phyloP scores from a whole-genome alignment of 2,797 vertebrate species.

The Tokudaia tokunoshimensis region DNA sequence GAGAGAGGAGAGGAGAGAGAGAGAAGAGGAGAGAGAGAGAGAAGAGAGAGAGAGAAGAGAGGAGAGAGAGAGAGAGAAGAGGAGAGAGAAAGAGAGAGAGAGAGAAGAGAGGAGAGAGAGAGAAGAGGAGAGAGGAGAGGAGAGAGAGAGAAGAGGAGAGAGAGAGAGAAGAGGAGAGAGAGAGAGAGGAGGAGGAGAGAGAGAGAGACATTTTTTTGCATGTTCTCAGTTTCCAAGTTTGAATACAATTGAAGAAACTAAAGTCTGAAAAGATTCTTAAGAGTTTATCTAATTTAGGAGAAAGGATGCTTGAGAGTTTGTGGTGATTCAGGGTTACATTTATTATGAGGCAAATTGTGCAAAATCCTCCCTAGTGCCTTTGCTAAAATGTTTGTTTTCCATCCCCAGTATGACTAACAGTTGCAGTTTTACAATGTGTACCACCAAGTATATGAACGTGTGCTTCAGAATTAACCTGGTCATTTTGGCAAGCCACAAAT shows the following conservation, averaged over 20 bases:
- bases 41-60: neutral
- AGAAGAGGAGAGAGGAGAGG: no score
- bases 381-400: neutral
- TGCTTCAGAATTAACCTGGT: neutral
- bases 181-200: neutral
- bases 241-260: neutral
- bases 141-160: neutral
- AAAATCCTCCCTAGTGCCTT: neutral
- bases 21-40: no score
- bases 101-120: neutral
- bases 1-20: accelerated
- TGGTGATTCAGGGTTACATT: neutral
- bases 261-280: neutral
- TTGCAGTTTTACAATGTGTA: neutral
- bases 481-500: neutral
- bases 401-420: neutral
- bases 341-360: neutral
- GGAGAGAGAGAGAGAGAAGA: neutral
- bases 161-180: no score
- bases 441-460: neutral
- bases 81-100: neutral
- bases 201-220: neutral
- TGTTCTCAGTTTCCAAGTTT: neutral
- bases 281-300: neutral
- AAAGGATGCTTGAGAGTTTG: neutral